A percentile compares a stretch with the other conserved stretches of the same genome.
Evolutionary conservation across 2,113 vertebrate genomes (phyloP).

Genomic region (Trogon surrucura): DNA sequence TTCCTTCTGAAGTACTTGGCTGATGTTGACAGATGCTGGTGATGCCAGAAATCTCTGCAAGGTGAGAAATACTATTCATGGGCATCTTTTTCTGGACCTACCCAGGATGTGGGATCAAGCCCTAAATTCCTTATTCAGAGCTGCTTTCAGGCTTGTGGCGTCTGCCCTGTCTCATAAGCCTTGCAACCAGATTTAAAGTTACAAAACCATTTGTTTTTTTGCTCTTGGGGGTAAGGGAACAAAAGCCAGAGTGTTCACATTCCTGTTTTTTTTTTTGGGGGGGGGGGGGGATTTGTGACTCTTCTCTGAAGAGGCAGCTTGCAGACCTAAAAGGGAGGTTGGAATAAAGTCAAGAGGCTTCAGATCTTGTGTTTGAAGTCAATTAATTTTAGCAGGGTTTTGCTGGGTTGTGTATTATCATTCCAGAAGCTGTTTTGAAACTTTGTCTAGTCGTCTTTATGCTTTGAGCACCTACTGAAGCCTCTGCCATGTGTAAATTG

Average conservation of each 20-base stretch:
- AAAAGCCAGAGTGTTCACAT: not conserved
- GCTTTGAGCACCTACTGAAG: not conserved
- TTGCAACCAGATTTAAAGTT: not conserved
- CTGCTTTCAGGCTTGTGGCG: not conserved
- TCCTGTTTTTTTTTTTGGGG: not conserved
- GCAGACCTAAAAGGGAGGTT: not conserved
- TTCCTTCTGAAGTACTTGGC: not conserved
- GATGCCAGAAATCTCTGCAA: accelerated
- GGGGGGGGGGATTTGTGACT: not conserved
- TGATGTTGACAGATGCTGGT: too few relatives aligned
- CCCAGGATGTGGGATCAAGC: not conserved
- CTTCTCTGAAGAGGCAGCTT: not conserved
- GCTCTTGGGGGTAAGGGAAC: not conserved
- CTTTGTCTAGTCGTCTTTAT: not conserved
- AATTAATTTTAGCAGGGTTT: not conserved
- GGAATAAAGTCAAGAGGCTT: not conserved
- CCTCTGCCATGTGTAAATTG: slow-evolving; percentile 8
- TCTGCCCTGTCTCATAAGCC: not conserved
- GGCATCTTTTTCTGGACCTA: not conserved
- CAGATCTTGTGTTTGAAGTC: not conserved
- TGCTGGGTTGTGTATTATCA: not conserved
- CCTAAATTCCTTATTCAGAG: not conserved
- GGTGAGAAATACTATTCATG: accelerated
- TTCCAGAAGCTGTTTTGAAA: slow-evolving; percentile 22
- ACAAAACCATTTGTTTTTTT: not conserved